phyloP scores from a whole-genome alignment of 2,113 vertebrate species.

The Marmota monax region DNA sequence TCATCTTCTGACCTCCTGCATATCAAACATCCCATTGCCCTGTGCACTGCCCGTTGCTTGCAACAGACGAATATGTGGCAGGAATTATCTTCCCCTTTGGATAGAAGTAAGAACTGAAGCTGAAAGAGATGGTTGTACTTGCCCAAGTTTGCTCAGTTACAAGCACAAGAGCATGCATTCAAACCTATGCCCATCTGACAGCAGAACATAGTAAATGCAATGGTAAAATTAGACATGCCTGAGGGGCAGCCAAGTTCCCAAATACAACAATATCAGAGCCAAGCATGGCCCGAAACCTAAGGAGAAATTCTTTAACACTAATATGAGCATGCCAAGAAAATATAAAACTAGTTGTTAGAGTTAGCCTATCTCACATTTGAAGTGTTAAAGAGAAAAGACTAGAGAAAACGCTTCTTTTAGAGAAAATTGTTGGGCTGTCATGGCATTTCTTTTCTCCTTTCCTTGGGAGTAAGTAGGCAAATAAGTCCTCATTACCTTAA shows the following conservation, averaged over 20 bases:
- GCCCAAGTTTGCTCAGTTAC: not conserved
- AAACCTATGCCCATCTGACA: not conserved
- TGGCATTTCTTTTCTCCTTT: not conserved
- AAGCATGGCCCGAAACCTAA: not conserved
- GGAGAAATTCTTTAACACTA: not conserved
- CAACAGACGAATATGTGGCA: not conserved
- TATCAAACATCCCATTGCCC: not conserved
- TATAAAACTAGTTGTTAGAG: not conserved
- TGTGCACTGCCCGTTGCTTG: not conserved
- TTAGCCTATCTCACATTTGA: not conserved
- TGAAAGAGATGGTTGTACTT: not conserved
- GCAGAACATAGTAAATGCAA: not conserved
- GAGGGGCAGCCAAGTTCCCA: not conserved
- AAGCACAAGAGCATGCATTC: not conserved
- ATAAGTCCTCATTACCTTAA: not conserved
- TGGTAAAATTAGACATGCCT: not conserved
- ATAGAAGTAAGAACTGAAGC: not conserved
- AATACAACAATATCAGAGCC: not conserved
- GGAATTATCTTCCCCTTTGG: not conserved
- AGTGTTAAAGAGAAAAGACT: not conserved
- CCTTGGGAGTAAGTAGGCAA: not conserved
- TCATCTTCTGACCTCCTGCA: not conserved
- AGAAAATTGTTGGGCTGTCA: not conserved
- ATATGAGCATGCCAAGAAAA: not conserved
- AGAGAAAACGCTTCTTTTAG: not conserved